Base-by-base conservation (phyloP, 1,140 invertebrate genomes). In the Aphelenchoides fujianensis region DNA sequence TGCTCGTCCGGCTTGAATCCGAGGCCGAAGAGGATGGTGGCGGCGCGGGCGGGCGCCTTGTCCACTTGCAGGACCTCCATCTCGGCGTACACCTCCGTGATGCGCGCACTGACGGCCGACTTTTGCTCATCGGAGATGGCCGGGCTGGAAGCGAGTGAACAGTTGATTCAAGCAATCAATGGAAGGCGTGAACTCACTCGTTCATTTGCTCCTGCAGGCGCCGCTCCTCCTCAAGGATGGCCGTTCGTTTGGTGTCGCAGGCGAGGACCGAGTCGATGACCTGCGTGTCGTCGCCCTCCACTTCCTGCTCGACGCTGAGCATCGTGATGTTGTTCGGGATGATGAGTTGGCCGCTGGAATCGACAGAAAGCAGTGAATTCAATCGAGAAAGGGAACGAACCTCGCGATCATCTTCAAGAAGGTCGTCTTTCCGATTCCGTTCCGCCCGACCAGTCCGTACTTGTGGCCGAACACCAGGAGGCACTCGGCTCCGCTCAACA, bases 221-320 rank as follows among this genome's bases (percentile, higher is more conserved):
- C 55, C 88, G 88, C 86, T 97, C 95, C 76, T 90, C 89, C 70
- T 88, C 89, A 19, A 98, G 84, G n/a, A 98, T 87, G 53, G 85
- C 83, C 78, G 91, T 89, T 78, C 96, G 88, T 74, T 92, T 89
- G 34, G 88, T 88, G 87, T 98, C 95, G 87, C 93, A 95, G 86
- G 96, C 90, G 54, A 98, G 86, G 7, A 98, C 95, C 86, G 92
- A 93, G 71, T 97, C 90, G 32, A 98, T 85, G 0, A 95, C 95
- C 7, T 90, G 85, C 0, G 94, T 97, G 53, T 98, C 93, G 87
- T 98, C 92, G 2, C 96, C 96, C 2, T 92, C 90, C 0, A 91
- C 95, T 87, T 98, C 96, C 86, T 98, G 95, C 85, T 98, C 96
- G 2, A 98, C 96, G 83, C 97, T 94, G 9, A 99, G 83, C 97